Evolutionary conservation across 2,888 invertebrate genomes (phyloP), one percentile per base, ranked within the genome.

Genomic region (Luperina nickerlii): DNA sequence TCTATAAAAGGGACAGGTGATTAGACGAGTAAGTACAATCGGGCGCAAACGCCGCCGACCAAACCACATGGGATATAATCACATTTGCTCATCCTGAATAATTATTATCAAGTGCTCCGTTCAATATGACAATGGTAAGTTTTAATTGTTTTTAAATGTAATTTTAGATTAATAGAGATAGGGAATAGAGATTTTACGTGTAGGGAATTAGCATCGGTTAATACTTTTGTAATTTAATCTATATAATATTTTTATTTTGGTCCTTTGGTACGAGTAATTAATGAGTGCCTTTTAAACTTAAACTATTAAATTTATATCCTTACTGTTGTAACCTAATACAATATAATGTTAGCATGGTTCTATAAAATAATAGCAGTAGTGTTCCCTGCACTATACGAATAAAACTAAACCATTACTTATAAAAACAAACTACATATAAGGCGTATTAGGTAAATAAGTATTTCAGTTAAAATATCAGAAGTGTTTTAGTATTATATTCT

Each of bases 1-100:
- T 96, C 96, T 97, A 97, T 97, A 97, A 94, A 97, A 97, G 96
- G 96, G 96, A 96, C 96, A 93, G 94, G 92, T 96, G 95, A 96
- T 96, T 96, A 96, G 94, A 92, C 90, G 90, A 90, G 94, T 94
- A 95, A 94, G 96, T 96, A 96, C 95, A 96, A 94, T 93, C 93
- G 92, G 95, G 95, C 95, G 95, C 92, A 94, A 90, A 91, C 96
- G 94, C 91, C 93, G 94, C 91, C 92, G 87, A 92, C 90, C 85
- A 86, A 92, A 92, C 90, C 92, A 94, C 94, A 95, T 95, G 95
- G 96, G 95, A 96, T 93, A 94, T 91, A 82, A 89, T 83, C 85
- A 84, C 75, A 71, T 77, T 72, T 81, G 70, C 78, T 77, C 81
- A 88, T 87, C 81, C 89, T 91, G 86, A 91, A 90, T 87, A 90